phyloP scores from a whole-genome alignment of 2,888 invertebrate species.

The Tuberolachnus salignus region DNA sequence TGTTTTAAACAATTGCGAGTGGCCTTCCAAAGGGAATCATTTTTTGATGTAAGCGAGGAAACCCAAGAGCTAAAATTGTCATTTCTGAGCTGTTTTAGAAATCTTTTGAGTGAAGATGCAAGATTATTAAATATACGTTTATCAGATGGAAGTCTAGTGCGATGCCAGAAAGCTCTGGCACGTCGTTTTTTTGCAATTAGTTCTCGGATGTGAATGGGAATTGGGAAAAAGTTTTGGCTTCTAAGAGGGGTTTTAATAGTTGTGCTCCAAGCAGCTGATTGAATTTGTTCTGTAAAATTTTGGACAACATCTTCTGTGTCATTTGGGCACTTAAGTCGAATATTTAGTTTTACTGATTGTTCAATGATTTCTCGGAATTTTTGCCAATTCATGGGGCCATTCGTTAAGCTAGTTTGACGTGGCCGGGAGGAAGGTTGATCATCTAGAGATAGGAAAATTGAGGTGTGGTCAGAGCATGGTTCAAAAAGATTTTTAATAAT shows the following conservation, averaged over 20 bases:
- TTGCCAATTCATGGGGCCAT: background rate
- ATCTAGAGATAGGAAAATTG: background rate
- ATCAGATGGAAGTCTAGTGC: background rate
- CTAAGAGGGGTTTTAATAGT: background rate
- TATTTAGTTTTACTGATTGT: background rate
- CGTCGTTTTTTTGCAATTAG: background rate
- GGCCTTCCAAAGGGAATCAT: background rate
- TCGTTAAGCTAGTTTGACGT: background rate
- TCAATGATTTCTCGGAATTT: background rate
- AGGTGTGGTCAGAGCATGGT: slow-evolving; percentile 16
- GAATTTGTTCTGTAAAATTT: too few relatives aligned
- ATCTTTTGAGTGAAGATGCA: background rate
- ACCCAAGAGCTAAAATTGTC: too few relatives aligned
- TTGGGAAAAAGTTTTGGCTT: background rate
- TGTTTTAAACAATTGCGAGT: slow-evolving; percentile 2
- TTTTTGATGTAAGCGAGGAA: too few relatives aligned
- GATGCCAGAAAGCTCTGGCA: background rate
- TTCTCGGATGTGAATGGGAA: background rate
- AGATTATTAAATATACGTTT: background rate
- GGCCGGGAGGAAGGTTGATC: background rate
- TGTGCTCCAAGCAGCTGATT: background rate
- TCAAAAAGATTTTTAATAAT: background rate
- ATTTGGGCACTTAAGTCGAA: background rate
- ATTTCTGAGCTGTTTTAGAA: background rate
- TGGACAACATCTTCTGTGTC: too few relatives aligned